Evolutionary conservation across 1,140 invertebrate species (phyloP).

Genomic region (Trinorchestia longiramus): DNA sequence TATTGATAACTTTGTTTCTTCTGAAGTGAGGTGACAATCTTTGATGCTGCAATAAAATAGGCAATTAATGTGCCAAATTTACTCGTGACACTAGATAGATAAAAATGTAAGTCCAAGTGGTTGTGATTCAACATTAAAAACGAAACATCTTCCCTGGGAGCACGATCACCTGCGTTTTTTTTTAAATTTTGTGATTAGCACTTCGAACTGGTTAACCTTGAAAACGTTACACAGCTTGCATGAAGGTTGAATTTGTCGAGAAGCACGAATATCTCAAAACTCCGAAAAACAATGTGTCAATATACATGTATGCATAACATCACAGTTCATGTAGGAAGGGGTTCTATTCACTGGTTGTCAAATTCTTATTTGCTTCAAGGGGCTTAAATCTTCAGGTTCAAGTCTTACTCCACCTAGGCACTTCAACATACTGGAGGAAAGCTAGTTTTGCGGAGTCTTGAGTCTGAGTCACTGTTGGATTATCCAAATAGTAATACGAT

Average conservation of each 20-base stretch:
- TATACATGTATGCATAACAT: background rate
- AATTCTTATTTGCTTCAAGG: conserved; percentile 74
- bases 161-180: background rate
- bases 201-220: background rate
- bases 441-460: conserved; percentile 31
- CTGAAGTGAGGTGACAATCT: too few species aligned
- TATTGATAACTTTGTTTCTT: background rate
- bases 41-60: background rate
- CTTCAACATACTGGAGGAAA: background rate
- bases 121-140: background rate
- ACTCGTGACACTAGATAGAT: background rate
- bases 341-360: background rate
- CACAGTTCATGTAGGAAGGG: too few species aligned
- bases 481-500: conserved; percentile 19
- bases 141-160: background rate
- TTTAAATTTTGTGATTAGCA: background rate
- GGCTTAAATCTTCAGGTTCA: conserved; percentile 69
- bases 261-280: background rate
- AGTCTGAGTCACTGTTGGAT: conserved; percentile 10
- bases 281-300: background rate
- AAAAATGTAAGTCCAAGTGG: background rate
- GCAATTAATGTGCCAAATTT: background rate
- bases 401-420: background rate
- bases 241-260: background rate
- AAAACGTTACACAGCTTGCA: background rate